A percentile compares a stretch with the other conserved stretches of the same genome.
phyloP scores from a whole-genome alignment of 2,797 vertebrate genomes.

The Cynopterus sphinx region DNA sequence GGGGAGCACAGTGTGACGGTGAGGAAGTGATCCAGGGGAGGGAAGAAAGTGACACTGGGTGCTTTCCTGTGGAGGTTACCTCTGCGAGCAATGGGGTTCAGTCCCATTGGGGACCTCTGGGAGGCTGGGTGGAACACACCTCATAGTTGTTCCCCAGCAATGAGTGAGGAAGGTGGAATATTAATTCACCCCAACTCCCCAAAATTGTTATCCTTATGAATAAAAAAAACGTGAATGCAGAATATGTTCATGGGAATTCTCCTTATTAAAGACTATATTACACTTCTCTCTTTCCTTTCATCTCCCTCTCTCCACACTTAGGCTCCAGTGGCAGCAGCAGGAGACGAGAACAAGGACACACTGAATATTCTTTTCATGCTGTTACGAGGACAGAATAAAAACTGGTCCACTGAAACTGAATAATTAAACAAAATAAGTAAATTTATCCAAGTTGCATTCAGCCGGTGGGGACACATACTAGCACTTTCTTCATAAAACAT shows the following conservation, averaged over 20 bases:
- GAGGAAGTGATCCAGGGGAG: neutral
- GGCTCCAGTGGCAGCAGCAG: neutral
- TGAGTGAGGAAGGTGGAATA: neutral
- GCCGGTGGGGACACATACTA: neutral
- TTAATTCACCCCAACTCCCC: neutral
- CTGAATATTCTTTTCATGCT: neutral
- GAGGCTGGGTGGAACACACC: neutral
- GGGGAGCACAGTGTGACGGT: neutral
- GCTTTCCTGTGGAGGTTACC: neutral
- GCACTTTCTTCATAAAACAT: neutral
- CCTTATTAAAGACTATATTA: neutral
- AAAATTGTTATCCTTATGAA: neutral
- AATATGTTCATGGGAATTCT: neutral
- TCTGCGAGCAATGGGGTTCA: neutral
- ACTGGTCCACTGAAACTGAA: neutral
- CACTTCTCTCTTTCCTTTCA: neutral
- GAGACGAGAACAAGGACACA: neutral
- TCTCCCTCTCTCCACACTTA: neutral
- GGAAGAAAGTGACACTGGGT: accelerated
- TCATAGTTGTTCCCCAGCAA: no score
- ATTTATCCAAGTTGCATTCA: neutral
- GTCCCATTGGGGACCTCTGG: neutral
- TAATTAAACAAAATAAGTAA: neutral
- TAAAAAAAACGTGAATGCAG: neutral
- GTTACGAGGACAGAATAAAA: neutral